phyloP scores from a whole-genome alignment of 2,888 invertebrate species.

The Unio delphinus region DNA sequence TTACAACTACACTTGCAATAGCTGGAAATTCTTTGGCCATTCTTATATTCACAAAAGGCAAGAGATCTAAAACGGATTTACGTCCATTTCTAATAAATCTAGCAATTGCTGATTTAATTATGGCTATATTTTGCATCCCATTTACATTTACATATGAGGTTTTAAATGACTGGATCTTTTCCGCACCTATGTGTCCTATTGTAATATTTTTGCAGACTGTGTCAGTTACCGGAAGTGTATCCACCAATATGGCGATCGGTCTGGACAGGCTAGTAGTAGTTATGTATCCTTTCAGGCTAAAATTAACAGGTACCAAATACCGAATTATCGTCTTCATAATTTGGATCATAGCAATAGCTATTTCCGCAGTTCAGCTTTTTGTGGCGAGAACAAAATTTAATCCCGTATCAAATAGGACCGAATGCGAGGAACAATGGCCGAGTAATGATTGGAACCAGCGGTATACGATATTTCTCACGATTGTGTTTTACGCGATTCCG shows the following conservation, averaged over 20 bases:
- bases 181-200: constrained; percentile 73
- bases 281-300: constrained; percentile 51
- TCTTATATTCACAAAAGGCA: constrained; percentile 71
- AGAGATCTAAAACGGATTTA: constrained; percentile 66
- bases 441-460: constrained; percentile 39
- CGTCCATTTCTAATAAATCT: constrained; percentile 83
- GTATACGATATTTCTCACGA: constrained; percentile 59
- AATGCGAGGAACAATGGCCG: constrained; percentile 59
- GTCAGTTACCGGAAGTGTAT: constrained; percentile 72
- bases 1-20: constrained; percentile 72
- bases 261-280: constrained; percentile 71
- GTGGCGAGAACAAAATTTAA: constrained; percentile 45
- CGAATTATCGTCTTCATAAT: constrained; percentile 69
- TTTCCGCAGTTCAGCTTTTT: constrained; percentile 70
- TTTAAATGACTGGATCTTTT: constrained; percentile 72
- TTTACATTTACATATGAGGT: constrained; percentile 79
- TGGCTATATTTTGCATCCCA: constrained; percentile 92
- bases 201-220: constrained; percentile 73
- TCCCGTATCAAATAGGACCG: constrained; percentile 25
- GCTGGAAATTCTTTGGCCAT: constrained; percentile 73
- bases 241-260: constrained; percentile 73
- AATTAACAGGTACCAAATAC: constrained; percentile 69
- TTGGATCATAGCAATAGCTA: constrained; percentile 69
- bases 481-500: constrained; percentile 68
- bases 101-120: constrained; percentile 90